Base-by-base conservation (phyloP, 2,888 invertebrate species). In the Nomada goodeniana region DNA sequence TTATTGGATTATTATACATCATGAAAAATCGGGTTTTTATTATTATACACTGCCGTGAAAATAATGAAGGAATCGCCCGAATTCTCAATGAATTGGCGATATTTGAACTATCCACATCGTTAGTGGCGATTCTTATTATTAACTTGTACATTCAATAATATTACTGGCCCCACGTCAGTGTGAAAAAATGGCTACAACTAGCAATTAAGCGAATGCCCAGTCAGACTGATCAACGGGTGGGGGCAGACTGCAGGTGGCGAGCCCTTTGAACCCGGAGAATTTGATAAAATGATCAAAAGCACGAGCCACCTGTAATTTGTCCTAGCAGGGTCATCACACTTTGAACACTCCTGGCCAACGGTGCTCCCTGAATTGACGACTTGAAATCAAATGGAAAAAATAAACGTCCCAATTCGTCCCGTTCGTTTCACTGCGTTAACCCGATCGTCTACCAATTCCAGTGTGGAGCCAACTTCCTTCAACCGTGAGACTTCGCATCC, bases 241-340 rank as follows among this genome's bases (percentile, higher is more conserved):
- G 59, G 55, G 29, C 10, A 29, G 47, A 15, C 13, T n/a, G 42
- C 4, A n/a, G 26, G 20, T 3, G n/a, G 26, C 42, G n/a, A 42
- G 5, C 67, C 75, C 72, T 76, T 82, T 70, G 76, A 82, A 78
- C 80, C 53, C 69, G 23, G 80, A 71, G 69, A 80, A 80, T 74
- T 76, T 68, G 67, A 80, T 77, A 67, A 82, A 71, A 82, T 67
- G 74, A 80, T 60, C 72, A 76, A 61, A 64, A 70, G 70, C 61
- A 67, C 53, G 11, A 55, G 75, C 70, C 65, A 72, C 74, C 72
- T 84, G 76, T 84, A 86, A 86, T 86, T 71, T 77, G 60, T 50
- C 52, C 67, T 59, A 70, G 73, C 67, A 61, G 55, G 75, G 72
- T 65, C 71, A 65, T 78, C 75, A 52, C 73, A 15, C 73, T 69